Conservation (phyloP, 1,140 invertebrate genomes). For the Neodiprion pinetum region DNA sequence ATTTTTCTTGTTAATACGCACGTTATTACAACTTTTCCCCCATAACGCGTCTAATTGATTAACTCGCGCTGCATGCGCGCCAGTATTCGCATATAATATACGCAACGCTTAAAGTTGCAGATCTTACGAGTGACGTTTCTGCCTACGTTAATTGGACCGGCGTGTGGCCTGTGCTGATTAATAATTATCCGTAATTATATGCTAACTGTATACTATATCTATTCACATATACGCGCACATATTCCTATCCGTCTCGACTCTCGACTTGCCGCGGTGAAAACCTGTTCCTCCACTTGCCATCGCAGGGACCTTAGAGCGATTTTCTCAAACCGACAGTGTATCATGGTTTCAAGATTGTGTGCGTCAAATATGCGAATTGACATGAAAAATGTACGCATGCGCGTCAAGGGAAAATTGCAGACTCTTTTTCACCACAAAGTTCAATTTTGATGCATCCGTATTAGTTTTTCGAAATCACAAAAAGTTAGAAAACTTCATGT, state of each 20-base stretch:
- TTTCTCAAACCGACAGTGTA: too few relatives aligned
- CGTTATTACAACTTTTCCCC: neutral
- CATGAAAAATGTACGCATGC: too few relatives aligned
- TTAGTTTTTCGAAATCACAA: too few relatives aligned
- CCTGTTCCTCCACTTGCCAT: slow-evolving; percentile 32
- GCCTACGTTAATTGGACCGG: slow-evolving; percentile 26
- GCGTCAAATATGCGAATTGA: too few relatives aligned
- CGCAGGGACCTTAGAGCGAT: too few relatives aligned
- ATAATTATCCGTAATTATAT: slow-evolving; percentile 40
- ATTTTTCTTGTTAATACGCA: neutral
- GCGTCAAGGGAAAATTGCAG: too few relatives aligned
- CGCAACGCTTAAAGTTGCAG: slow-evolving; percentile 9
- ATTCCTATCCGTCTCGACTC: too few relatives aligned
- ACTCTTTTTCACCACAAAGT: too few relatives aligned
- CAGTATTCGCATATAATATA: slow-evolving; percentile 19
- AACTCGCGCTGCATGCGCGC: neutral
- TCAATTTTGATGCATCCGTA: too few relatives aligned
- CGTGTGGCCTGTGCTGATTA: slow-evolving; percentile 31
- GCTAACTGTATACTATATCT: slow-evolving; percentile 26
- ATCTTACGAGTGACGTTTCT: slow-evolving; percentile 15
- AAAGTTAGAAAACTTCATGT: too few relatives aligned
- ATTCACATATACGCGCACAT: neutral
- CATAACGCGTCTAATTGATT: too few relatives aligned
- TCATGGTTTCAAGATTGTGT: neutral
- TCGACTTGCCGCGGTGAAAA: slow-evolving; percentile 13